phyloP scores from a whole-genome alignment of 2,888 invertebrate species.

The Protonemura montana region DNA sequence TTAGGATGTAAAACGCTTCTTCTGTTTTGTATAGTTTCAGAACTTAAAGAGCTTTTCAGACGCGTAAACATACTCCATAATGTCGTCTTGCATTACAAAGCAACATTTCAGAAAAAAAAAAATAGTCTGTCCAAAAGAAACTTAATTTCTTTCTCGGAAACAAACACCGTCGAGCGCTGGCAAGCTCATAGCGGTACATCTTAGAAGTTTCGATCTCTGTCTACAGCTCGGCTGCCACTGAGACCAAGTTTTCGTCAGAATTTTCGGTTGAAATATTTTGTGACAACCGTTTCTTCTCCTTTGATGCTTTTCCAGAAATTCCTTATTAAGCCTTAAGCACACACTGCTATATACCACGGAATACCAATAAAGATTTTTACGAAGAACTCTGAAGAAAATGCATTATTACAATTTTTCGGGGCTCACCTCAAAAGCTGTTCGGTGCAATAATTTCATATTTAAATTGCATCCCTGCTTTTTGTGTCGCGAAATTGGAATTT shows the following conservation, averaged over 20 bases:
- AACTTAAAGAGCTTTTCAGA: constrained; percentile 29
- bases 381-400: not conserved
- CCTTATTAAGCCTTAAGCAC: not conserved
- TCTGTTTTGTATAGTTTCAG: constrained; percentile 36
- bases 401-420: not conserved
- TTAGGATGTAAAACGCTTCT: constrained; percentile 43
- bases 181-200: not conserved
- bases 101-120: not conserved
- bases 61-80: constrained; percentile 27
- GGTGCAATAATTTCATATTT: not conserved
- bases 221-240: no score
- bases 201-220: not conserved
- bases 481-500: not conserved
- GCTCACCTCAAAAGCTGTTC: not conserved
- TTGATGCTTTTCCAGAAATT: constrained; percentile 1
- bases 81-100: constrained; percentile 33
- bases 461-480: not conserved
- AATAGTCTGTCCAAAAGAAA: constrained; percentile 16
- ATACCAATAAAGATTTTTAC: not conserved
- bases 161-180: not conserved
- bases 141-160: constrained; percentile 15
- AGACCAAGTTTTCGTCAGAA: no score
- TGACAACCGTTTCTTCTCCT: not conserved
- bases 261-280: not conserved
- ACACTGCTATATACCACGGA: not conserved